Conservation (phyloP, 2,888 invertebrate genomes). For the Choristoneura rosaceana region DNA sequence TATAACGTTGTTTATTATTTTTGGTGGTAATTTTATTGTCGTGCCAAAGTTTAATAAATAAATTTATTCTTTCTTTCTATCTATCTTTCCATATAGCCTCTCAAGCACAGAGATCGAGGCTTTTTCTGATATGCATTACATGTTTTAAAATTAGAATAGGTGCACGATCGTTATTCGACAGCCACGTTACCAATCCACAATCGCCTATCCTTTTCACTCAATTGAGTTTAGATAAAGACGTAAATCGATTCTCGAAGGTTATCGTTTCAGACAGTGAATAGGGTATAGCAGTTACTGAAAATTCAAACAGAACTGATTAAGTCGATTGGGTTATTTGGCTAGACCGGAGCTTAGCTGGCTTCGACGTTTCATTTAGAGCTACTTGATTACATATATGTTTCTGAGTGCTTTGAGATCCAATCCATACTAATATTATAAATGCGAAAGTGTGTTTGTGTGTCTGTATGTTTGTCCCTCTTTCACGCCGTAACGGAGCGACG, state of each 20-base stretch:
- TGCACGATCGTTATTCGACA: too few species aligned
- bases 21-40: too few species aligned
- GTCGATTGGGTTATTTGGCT: background rate
- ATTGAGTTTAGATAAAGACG: background rate
- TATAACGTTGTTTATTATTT: too few species aligned
- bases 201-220: background rate
- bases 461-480: too few species aligned
- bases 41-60: too few species aligned
- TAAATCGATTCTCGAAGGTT: background rate
- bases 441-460: too few species aligned
- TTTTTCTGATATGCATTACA: background rate
- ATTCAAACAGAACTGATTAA: constrained; percentile 7
- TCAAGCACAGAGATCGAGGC: too few species aligned
- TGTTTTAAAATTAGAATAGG: background rate
- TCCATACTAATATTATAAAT: too few species aligned
- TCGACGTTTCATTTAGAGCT: constrained; percentile 1
- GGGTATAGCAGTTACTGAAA: constrained; percentile 1
- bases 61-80: too few species aligned
- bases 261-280: background rate
- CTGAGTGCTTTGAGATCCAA: constrained; percentile 3
- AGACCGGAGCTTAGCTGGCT: background rate
- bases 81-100: too few species aligned
- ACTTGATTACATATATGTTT: constrained; percentile 6
- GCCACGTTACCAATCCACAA: background rate
- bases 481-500: too few species aligned